A percentile compares a stretch with the other conserved stretches of the same genome.
Evolutionary conservation across 2,113 vertebrate genomes (phyloP).

Genomic region (Meles meles): DNA sequence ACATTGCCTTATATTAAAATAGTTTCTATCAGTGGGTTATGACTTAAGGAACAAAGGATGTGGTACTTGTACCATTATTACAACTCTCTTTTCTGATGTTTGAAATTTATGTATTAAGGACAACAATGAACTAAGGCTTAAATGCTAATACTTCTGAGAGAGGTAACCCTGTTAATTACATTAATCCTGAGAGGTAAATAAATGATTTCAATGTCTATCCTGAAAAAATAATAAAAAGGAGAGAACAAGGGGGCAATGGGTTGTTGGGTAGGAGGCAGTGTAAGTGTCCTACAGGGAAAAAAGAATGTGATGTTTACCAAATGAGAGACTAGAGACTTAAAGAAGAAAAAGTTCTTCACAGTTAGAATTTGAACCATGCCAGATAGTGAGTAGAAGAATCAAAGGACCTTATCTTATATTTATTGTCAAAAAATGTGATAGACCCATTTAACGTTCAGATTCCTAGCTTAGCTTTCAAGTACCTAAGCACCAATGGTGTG

Average conservation of each 20-base stretch:
- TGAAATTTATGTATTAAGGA: neutral
- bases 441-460: neutral
- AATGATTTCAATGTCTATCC: neutral
- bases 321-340: neutral
- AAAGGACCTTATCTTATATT: neutral
- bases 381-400: neutral
- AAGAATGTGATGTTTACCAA: neutral
- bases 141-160: neutral
- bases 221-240: neutral
- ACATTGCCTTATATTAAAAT: neutral
- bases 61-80: rapidly evolving
- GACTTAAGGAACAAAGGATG: neutral
- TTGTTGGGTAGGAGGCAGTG: neutral
- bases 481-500: neutral
- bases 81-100: neutral
- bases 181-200: neutral
- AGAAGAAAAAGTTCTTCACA: neutral
- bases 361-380: neutral
- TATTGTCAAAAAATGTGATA: neutral
- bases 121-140: neutral
- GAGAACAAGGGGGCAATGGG: neutral
- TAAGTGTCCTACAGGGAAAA: neutral
- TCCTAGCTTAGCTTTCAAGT: neutral
- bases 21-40: neutral
- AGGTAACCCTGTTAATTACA: neutral